Evolutionary conservation across 2,888 invertebrate species (phyloP).

Genomic region (Hypomecis atomaria): DNA sequence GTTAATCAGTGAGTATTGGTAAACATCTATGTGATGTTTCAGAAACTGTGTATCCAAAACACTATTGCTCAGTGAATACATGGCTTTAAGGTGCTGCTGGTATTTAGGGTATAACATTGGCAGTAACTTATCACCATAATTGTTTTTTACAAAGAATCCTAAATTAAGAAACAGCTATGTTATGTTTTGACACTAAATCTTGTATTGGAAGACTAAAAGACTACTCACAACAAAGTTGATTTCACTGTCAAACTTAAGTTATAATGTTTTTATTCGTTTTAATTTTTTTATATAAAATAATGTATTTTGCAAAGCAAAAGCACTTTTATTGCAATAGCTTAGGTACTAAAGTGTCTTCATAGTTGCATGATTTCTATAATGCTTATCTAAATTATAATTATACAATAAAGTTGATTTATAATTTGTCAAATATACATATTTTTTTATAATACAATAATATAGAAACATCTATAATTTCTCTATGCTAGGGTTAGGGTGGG

Average conservation of each 20-base stretch:
- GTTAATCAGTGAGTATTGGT: no score
- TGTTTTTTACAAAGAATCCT: background rate
- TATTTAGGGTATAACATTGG: background rate
- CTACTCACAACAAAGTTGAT: slow-evolving; percentile 27
- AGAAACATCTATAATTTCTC: slow-evolving; percentile 45
- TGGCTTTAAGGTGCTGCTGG: no score
- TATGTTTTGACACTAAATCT: slow-evolving; percentile 1
- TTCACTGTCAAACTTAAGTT: background rate
- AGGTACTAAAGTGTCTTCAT: background rate
- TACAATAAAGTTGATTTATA: slow-evolving; percentile 21
- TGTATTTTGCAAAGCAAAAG: slow-evolving; percentile 1
- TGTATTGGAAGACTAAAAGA: slow-evolving; percentile 40
- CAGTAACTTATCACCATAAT: background rate
- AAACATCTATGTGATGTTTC: no score
- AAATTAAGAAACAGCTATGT: slow-evolving; percentile 1
- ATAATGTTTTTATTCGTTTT: background rate
- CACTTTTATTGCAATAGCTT: slow-evolving; percentile 3
- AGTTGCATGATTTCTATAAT: slow-evolving; percentile 7
- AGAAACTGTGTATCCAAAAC: no score
- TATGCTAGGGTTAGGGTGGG: slow-evolving; percentile 79
- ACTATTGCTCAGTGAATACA: no score
- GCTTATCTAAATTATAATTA: slow-evolving; percentile 4
- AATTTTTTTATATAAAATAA: background rate
- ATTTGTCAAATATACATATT: slow-evolving; percentile 35
- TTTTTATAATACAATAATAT: slow-evolving; percentile 29